Base-by-base conservation (phyloP, 1,140 invertebrate genomes). In the Papilio polyxenes region DNA sequence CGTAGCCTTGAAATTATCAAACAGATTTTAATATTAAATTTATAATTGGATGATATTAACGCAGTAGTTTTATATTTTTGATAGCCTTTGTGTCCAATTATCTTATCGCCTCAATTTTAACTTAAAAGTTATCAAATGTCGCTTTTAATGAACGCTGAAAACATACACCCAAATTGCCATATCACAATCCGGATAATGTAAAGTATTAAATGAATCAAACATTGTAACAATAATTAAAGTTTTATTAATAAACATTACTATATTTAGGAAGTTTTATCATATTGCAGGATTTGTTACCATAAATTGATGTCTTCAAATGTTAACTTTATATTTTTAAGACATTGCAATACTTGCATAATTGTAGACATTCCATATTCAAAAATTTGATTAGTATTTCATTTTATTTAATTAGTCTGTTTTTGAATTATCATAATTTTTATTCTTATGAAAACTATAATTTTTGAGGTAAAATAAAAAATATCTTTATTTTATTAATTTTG, bases 81-180 rank as follows among this genome's bases (percentile, higher is more conserved):
- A 91, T 91, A 91, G 90, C 90, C 90, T 89, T 82, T 91, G 83
- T 89, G 86, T 85, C 87, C n/a, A 82, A 86, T 81, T 84, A 85
- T 85, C 85, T 89, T 90, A 90, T 91, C 89, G 77, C 31, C 80
- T 44, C 84, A 85, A 83, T 86, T 88, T 86, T 85, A 84, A 82
- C 84, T 85, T 85, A 84, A 74, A 86, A 87, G 83, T 84, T 72
- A 81, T 82, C 85, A 84, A 83, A 72, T 80, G 56, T 83, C 31
- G 83, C 59, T 76, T 82, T 79, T 69, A 69, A 80, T 83, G 81
- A 83, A 83, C 78, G 78, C 56, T 82, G 74, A 75, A 82, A 72
- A 82, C 72, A 80, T 37, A 72, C 82, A 81, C 56, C 81, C 75
- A 76, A 48, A 72, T 72, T 56, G 17, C 31, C 69, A 84, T 65